Evolutionary conservation across 23 tunicate species (phyloP).

Genomic region (Clavelina lepadiformis): DNA sequence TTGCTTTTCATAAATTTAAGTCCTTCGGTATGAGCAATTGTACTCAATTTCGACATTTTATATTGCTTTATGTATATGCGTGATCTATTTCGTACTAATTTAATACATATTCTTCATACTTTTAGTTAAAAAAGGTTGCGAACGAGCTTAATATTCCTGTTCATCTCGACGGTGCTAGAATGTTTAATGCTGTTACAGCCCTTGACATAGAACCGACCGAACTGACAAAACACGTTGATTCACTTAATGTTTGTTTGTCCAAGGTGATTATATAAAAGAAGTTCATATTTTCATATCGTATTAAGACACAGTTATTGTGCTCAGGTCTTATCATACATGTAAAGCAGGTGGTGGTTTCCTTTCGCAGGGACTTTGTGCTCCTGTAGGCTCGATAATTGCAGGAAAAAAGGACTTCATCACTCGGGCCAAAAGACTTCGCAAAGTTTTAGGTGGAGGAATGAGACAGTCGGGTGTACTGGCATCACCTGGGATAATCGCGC

Average conservation of each 20-base stretch:
- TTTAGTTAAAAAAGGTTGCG: too few species aligned
- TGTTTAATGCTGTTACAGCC: slow-evolving; percentile 29
- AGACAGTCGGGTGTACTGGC: slow-evolving; percentile 65
- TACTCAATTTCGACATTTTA: too few species aligned
- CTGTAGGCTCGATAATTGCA: slow-evolving; percentile 54
- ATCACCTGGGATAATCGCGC: slow-evolving; percentile 41
- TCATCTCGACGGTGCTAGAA: slow-evolving; percentile 59
- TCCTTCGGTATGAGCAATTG: too few species aligned
- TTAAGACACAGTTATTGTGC: too few species aligned
- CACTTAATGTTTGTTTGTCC: slow-evolving; percentile 36
- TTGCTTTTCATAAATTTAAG: too few species aligned
- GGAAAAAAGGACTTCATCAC: slow-evolving; percentile 23
- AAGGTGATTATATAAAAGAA: slow-evolving; percentile 5
- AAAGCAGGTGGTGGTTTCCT: not conserved
- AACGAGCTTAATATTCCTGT: slow-evolving; percentile 8
- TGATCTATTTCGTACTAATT: too few species aligned
- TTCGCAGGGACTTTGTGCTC: slow-evolving; percentile 59
- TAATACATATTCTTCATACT: too few species aligned
- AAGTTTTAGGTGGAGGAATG: slow-evolving; percentile 69
- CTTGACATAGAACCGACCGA: slow-evolving; percentile 16
- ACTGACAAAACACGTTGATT: slow-evolving; percentile 25
- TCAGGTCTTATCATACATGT: too few species aligned
- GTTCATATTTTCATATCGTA: not conserved
- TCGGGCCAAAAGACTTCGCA: slow-evolving; percentile 33
- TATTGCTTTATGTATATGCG: too few species aligned